Evolutionary conservation across 1,140 invertebrate species (phyloP), one percentile per base, ranked within the genome.

Genomic region (Hyles vespertilio): DNA sequence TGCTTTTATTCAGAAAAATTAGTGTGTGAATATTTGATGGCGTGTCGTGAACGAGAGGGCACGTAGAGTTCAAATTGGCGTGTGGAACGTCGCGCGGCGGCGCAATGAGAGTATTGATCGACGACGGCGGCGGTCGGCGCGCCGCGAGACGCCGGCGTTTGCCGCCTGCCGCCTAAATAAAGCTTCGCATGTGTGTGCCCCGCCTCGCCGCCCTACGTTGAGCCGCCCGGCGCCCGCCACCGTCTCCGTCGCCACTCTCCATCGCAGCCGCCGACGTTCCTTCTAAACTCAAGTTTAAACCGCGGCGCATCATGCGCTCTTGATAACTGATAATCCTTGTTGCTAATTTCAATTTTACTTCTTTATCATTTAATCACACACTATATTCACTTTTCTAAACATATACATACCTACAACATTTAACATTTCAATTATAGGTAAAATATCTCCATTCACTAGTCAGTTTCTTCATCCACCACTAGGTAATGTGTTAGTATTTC

Each of bases 1-100:
- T 62, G 74, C 74, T 77, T 76, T 77, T 76, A 78, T 79, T 77
- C 72, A 78, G 81, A 74, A 71, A 80, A 78, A 85, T 79, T 72
- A 77, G 72, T 77, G 71, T 82, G 79, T 88, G 76, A 88, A 88
- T 88, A 85, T 88, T 88, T 88, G 75, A 88, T 88, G 81, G 81
- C 79, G 74, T 78, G 74, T 81, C 80, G 80, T 84, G 76, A 79
- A 77, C 63, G 72, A 69, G 67, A 75, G 83, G 70, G 77, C 70
- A 71, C 56, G 52, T 79, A 85, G 76, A 83, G 83, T 83, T 73
- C 70, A 89, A 74, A 79, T 81, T 85, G 65, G 79, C 70, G 76
- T 69, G 77, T 65, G 57, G 76, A 72, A 61, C 72, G 81, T 68
- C 73, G 75, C 85, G 84, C 83, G 83, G 67, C 83, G 85, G 83